A percentile compares a stretch with the other conserved stretches of the same genome.
Evolutionary conservation across 1,140 invertebrate species (phyloP).

Genomic region (Holotrichia oblita): DNA sequence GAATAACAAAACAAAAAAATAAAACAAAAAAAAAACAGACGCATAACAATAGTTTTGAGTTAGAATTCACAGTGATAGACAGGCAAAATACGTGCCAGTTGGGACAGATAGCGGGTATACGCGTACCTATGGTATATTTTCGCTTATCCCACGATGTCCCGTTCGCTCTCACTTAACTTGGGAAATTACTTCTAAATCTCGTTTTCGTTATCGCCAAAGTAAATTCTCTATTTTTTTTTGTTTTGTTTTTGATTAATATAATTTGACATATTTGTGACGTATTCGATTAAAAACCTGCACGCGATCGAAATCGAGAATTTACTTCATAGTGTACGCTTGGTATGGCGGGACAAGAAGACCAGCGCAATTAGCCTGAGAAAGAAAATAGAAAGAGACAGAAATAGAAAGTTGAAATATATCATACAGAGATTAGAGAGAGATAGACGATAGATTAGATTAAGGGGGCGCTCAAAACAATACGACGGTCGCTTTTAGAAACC

Average conservation of each 20-base stretch:
- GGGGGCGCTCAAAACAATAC: background rate
- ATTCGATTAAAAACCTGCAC: no score
- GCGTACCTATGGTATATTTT: constrained; percentile 9
- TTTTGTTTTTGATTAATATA: background rate
- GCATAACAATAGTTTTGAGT: background rate
- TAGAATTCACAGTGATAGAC: constrained; percentile 15
- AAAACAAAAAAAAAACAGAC: background rate
- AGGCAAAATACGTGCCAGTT: constrained; percentile 24
- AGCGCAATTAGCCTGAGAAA: background rate
- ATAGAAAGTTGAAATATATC: background rate
- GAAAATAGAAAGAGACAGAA: background rate
- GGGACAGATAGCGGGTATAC: constrained; percentile 22
- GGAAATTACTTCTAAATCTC: no score
- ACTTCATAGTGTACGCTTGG: background rate
- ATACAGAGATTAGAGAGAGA: background rate
- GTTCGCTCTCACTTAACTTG: background rate
- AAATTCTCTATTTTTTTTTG: background rate
- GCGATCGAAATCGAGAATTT: background rate
- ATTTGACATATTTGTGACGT: no score
- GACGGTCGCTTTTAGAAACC: constrained; percentile 16
- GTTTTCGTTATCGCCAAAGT: no score
- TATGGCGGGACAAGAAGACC: background rate
- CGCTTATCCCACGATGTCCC: constrained; percentile 18
- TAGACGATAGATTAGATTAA: background rate
- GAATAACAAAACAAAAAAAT: no score